These are phyloP conservation scores for Octopus sinensis DNA, from an alignment of 1,140 invertebrate species.

Conservation along the genomic window DNA sequence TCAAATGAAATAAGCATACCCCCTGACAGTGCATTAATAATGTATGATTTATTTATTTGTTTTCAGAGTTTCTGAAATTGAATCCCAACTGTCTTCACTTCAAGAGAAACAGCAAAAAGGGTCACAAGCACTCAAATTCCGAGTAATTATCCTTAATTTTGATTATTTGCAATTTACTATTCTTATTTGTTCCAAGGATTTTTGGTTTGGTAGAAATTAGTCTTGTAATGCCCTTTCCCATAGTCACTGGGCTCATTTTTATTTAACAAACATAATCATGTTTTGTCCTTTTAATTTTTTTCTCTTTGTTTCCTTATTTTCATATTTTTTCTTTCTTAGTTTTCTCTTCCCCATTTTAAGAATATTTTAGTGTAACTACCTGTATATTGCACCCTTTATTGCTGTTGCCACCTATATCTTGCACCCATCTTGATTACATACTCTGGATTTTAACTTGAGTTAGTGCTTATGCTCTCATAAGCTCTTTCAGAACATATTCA, in stretches of 20 bases:
- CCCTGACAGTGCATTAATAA: too few relatives aligned
- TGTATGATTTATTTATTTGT: neutral
- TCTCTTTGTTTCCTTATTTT: neutral
- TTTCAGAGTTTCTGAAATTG: constrained; percentile 48
- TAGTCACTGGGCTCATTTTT: too few relatives aligned
- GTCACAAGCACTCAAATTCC: constrained; percentile 39
- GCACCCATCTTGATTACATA: too few relatives aligned
- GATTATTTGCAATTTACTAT: neutral
- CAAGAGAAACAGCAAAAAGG: constrained; percentile 37
- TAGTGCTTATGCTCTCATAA: too few relatives aligned
- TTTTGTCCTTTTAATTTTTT: neutral
- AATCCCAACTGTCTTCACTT: constrained; percentile 37
- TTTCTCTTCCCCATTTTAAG: neutral
- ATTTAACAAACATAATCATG: neutral
- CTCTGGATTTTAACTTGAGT: too few relatives aligned
- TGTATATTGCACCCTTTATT: too few relatives aligned
- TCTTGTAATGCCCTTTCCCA: too few relatives aligned
- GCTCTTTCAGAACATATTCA: too few relatives aligned
- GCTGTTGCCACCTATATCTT: too few relatives aligned
- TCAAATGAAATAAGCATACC: too few relatives aligned
- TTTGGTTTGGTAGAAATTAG: too few relatives aligned
- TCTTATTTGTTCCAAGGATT: neutral
- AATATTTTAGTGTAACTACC: neutral
- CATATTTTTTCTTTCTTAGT: neutral
- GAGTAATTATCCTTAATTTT: constrained; percentile 31